These are phyloP conservation scores for Ataeniobius toweri DNA, from an alignment of 2,797 vertebrate genomes.

Conservation along the genomic window DNA sequence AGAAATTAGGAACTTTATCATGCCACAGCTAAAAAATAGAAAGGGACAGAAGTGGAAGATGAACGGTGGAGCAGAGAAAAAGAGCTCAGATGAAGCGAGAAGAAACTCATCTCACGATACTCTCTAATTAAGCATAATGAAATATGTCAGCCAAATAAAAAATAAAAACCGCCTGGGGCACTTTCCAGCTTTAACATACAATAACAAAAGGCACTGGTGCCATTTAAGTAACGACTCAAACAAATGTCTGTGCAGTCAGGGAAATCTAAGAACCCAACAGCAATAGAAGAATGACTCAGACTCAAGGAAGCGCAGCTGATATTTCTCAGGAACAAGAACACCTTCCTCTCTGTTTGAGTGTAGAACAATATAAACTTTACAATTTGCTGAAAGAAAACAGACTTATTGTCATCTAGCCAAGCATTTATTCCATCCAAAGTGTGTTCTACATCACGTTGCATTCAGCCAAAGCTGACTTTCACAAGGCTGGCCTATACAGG, in stretches of 20 bases:
- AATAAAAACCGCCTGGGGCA: constrained; percentile 15
- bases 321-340: too few species aligned
- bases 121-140: constrained; percentile 43
- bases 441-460: neutral
- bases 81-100: constrained; percentile 23
- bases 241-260: neutral
- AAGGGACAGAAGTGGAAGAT: constrained; percentile 2
- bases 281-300: constrained; percentile 1
- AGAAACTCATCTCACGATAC: constrained; percentile 13
- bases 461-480: neutral
- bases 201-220: neutral
- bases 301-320: neutral
- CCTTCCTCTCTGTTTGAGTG: neutral
- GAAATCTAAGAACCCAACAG: neutral
- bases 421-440: neutral
- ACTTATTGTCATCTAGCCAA: neutral
- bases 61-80: constrained; percentile 3
- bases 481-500: neutral
- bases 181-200: neutral
- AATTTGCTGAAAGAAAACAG: neutral
- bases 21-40: neutral
- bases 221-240: neutral
- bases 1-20: constrained; percentile 41
- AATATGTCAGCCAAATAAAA: constrained; percentile 16
- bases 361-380: neutral